Evolutionary conservation across 2,797 vertebrate species (phyloP), one percentile per base, ranked within the genome.

Genomic region (Euphonia xanthogaster): DNA sequence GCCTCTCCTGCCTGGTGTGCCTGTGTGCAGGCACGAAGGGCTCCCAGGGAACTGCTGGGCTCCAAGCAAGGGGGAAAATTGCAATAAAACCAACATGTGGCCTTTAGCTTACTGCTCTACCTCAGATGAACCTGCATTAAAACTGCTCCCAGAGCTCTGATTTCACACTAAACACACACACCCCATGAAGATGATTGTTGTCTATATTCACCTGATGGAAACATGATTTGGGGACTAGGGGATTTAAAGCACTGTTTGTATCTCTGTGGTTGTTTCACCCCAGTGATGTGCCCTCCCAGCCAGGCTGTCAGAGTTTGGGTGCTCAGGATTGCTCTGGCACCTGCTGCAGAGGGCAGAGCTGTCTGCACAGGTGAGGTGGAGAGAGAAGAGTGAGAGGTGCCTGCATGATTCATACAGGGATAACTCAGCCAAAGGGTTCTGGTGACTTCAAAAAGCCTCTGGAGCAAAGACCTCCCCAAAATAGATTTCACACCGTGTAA

Each of bases 1-100:
- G 66, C 62, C 91, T 94, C 63, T 12, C 71, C 57, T 57, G 88
- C 94, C 90, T 67, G 89, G 55, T 94, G 83, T 81, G 91, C 88
- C 83, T 86, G 82, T 94, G 80, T 93, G 74, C 60, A 96, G 86
- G 87, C 95, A 95, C 1, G n/a, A 93, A 96, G 94, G 77, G 82
- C 76, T 95, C 91, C 7, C 53, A 93, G 91, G 60, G 92, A 97
- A 35, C 72, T 24, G 9, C 73, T 94, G 93, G 87, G 74, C 11
- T 5, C 70, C 74, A 91, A 82, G 81, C 79, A 79, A 77, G 50
- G 66, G 90, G 88, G 70, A 45, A 97, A 96, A 83, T 30, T 73
- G 87, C 90, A 93, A 61, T 97, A 94, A 97, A 95, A 97, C 80
- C 94, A 97, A 94, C 95, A 97, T 93, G 96, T 97, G 96, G 97